Evolutionary conservation across 1,140 invertebrate genomes (phyloP).

Genomic region (Epicauta chinensis): DNA sequence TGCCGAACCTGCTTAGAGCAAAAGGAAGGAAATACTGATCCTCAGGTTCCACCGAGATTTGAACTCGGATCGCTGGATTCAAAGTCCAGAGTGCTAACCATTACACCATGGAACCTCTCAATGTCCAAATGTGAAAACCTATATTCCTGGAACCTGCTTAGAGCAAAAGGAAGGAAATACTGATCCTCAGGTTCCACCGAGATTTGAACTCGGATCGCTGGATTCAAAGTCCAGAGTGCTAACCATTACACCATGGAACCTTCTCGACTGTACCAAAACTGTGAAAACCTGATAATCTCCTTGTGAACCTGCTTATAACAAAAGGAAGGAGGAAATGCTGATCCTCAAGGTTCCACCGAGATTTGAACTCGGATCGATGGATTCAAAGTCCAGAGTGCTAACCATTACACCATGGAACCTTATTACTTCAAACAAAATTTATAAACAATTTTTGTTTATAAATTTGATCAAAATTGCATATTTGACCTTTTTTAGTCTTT

Average conservation of each 20-base stretch:
- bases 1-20: neutral
- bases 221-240: slow-evolving; percentile 43
- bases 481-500: no score
- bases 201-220: slow-evolving; percentile 42
- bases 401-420: slow-evolving; percentile 33
- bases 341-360: slow-evolving; percentile 17
- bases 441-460: no score
- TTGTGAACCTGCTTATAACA: no score
- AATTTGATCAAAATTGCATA: no score
- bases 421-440: no score
- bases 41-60: slow-evolving; percentile 39
- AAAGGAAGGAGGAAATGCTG: no score
- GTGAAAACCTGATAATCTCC: neutral
- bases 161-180: no score
- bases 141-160: no score
- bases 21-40: no score
- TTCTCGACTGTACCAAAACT: no score
- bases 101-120: slow-evolving; percentile 38
- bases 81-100: slow-evolving; percentile 43
- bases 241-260: slow-evolving; percentile 42
- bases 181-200: slow-evolving; percentile 35
- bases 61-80: slow-evolving; percentile 42
- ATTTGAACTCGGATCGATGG: slow-evolving; percentile 37
- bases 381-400: slow-evolving; percentile 38
- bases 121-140: no score